A percentile compares a stretch with the other conserved stretches of the same genome.
Evolutionary conservation across 2,797 vertebrate genomes (phyloP).

Genomic region (Knipowitschia caucasica): DNA sequence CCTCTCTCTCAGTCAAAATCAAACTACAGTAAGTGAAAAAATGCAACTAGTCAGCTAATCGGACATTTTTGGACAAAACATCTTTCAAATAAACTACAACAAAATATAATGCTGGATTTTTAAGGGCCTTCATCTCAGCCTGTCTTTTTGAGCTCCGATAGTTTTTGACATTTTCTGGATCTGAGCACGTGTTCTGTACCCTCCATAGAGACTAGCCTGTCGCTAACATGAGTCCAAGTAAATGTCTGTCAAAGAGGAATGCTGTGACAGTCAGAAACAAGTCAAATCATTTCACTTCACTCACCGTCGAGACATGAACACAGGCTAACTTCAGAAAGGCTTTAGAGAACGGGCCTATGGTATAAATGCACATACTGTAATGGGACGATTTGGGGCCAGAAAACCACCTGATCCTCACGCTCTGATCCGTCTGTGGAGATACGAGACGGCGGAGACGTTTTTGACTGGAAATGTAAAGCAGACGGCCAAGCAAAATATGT

Average conservation of each 20-base stretch:
- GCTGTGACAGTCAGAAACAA: conserved; percentile 14
- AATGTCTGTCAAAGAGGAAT: conserved; percentile 27
- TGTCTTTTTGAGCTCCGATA: too few relatives aligned
- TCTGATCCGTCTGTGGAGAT: conserved; percentile 4
- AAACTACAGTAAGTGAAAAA: too few relatives aligned
- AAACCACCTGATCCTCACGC: conserved; percentile 1
- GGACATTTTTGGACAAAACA: too few relatives aligned
- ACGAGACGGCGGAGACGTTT: neutral
- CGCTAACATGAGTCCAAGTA: conserved; percentile 31
- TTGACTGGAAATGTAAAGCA: conserved; percentile 10
- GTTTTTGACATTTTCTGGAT: too few relatives aligned
- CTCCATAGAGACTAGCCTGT: conserved; percentile 37
- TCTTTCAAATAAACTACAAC: too few relatives aligned
- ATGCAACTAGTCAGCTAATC: too few relatives aligned
- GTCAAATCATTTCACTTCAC: conserved; percentile 10
- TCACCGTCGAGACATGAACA: conserved; percentile 4
- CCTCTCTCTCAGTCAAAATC: too few relatives aligned
- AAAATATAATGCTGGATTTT: too few relatives aligned
- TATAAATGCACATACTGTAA: conserved; percentile 11
- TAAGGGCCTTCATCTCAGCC: too few relatives aligned
- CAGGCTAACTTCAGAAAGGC: neutral
- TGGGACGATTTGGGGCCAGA: conserved; percentile 4
- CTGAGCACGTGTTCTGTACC: too few relatives aligned
- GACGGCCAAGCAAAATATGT: neutral
- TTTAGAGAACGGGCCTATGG: neutral